phyloP scores from a whole-genome alignment of 1,140 invertebrate genomes.

The Rhyacophila brunnea region DNA sequence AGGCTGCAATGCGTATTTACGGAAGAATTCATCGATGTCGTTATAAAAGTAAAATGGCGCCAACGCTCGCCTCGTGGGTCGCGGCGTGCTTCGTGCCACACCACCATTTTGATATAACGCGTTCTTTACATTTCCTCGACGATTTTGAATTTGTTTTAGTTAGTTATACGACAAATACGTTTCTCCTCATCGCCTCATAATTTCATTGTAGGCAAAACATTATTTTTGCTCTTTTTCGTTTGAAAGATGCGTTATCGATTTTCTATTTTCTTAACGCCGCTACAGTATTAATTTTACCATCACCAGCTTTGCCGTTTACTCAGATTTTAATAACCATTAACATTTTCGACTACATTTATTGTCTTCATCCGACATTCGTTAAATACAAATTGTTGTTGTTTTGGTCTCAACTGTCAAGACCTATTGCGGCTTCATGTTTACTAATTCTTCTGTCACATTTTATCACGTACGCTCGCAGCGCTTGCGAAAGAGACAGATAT shows the following conservation, averaged over 20 bases:
- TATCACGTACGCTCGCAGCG: neutral
- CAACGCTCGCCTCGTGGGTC: slow-evolving; percentile 39
- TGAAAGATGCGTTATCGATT: slow-evolving; percentile 19
- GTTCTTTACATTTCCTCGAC: neutral
- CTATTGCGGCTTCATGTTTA: slow-evolving; percentile 27
- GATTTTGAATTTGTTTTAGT: neutral
- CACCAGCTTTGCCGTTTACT: neutral
- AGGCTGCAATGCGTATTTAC: neutral
- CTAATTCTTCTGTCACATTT: slow-evolving; percentile 13
- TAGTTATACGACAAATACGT: neutral
- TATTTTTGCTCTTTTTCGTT: slow-evolving; percentile 5
- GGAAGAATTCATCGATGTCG: neutral
- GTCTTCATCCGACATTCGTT: neutral
- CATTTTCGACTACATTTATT: neutral
- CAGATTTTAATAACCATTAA: neutral
- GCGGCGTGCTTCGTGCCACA: slow-evolving; percentile 20
- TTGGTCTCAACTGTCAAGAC: slow-evolving; percentile 28
- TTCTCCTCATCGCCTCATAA: neutral
- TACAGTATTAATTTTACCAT: neutral
- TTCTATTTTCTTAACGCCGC: neutral
- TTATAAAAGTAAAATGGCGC: slow-evolving; percentile 54
- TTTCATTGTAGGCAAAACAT: slow-evolving; percentile 1
- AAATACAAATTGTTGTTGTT: slow-evolving; percentile 27
- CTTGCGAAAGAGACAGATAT: slow-evolving; percentile 12
- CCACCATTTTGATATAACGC: slow-evolving; percentile 10